These are phyloP conservation scores for Leucopsar rothschildi DNA, from an alignment of 2,113 vertebrate species.

Conservation along the genomic window DNA sequence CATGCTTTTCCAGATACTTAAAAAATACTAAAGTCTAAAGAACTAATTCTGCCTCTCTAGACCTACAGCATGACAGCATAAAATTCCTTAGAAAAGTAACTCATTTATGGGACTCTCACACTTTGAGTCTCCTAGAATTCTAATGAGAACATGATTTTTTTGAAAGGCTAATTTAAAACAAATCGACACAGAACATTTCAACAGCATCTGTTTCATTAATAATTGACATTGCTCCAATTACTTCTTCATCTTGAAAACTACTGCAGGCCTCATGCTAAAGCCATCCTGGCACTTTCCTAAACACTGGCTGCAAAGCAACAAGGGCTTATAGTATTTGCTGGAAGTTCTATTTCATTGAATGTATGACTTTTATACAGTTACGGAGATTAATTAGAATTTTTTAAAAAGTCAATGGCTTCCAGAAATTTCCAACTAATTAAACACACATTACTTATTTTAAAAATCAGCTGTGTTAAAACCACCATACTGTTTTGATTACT, in stretches of 20 bases:
- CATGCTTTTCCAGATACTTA: not conserved
- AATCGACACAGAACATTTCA: not conserved
- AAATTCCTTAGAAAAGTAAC: not conserved
- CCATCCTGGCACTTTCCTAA: not conserved
- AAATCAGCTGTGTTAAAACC: not conserved
- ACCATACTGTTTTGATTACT: not conserved
- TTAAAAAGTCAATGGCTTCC: not conserved
- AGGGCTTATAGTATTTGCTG: not conserved
- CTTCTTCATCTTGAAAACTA: not conserved
- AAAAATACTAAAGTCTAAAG: not conserved
- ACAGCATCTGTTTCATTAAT: not conserved
- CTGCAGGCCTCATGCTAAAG: not conserved
- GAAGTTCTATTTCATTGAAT: not conserved
- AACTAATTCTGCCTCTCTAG: not conserved
- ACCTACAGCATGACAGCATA: not conserved
- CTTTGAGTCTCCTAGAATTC: not conserved
- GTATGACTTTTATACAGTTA: not conserved
- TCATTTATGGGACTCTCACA: not conserved
- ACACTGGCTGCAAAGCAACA: not conserved
- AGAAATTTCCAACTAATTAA: constrained; percentile 3
- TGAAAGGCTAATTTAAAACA: not conserved
- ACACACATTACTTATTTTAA: not conserved
- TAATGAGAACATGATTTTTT: not conserved
- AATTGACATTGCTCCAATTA: not conserved
- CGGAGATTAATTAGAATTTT: not conserved